Evolutionary conservation across 2,113 vertebrate genomes (phyloP).

Genomic region (Nesoenas mayeri): DNA sequence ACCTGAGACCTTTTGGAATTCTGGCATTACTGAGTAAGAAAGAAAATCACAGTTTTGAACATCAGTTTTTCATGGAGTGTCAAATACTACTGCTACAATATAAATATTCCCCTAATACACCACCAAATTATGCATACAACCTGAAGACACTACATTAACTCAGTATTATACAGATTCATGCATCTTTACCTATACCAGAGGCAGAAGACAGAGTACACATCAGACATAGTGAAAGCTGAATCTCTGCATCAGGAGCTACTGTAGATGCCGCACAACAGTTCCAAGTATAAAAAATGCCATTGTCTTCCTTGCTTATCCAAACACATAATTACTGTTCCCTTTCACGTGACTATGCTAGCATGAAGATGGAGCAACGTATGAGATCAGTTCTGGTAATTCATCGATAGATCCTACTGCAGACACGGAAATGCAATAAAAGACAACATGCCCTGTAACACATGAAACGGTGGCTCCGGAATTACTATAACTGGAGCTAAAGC

Average conservation of each 20-base stretch:
- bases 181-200: constrained; percentile 55
- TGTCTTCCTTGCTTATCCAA: neutral
- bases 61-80: neutral
- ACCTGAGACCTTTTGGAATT: neutral
- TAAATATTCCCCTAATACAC: neutral
- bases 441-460: neutral
- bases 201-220: constrained; percentile 39
- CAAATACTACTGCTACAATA: neutral
- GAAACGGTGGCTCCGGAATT: neutral
- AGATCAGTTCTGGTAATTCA: neutral
- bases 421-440: neutral
- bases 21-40: neutral
- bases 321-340: neutral
- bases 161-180: neutral
- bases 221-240: constrained; percentile 15
- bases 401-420: neutral
- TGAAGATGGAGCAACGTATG: neutral
- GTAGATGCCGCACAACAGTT: neutral
- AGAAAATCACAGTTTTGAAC: neutral
- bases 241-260: neutral
- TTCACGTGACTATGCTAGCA: neutral
- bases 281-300: neutral
- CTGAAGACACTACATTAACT: neutral
- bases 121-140: neutral
- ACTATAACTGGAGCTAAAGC: neutral